Percentiles rank a stretch among this genome's conserved stretches.
phyloP scores from a whole-genome alignment of 2,888 invertebrate genomes.

The Lasioglossum vierecki region DNA sequence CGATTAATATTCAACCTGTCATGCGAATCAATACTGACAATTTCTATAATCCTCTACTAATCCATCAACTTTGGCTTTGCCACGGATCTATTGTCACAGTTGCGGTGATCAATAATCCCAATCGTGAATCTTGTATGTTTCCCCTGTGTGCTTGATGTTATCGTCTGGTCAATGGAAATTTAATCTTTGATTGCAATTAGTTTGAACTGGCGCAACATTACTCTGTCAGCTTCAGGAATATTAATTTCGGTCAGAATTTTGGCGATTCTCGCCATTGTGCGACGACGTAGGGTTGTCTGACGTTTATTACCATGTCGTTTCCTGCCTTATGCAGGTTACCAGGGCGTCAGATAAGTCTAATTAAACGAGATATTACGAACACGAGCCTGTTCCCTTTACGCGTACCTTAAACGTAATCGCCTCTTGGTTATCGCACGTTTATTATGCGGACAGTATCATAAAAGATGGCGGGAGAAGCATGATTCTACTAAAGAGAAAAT shows the following conservation, averaged over 20 bases:
- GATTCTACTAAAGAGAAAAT: neutral
- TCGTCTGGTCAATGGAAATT: neutral
- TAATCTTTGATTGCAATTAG: neutral
- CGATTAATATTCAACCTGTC: neutral
- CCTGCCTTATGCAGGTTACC: neutral
- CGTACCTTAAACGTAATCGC: neutral
- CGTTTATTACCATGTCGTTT: slow-evolving; percentile 1
- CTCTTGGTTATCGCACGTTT: neutral
- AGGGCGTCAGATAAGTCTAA: neutral
- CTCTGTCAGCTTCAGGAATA: neutral
- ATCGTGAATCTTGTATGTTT: too few relatives aligned
- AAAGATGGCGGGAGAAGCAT: neutral
- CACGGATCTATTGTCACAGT: neutral
- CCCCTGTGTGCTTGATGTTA: too few relatives aligned
- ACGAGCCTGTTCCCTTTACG: neutral
- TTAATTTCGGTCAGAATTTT: neutral
- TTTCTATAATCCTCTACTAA: neutral
- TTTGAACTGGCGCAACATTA: neutral
- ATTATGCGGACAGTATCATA: neutral
- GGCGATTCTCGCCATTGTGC: neutral
- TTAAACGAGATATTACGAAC: neutral
- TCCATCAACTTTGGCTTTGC: neutral
- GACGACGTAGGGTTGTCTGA: neutral
- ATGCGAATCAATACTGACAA: neutral
- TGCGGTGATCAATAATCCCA: neutral